Evolutionary conservation across 2,888 invertebrate genomes (phyloP).

Genomic region (Cephalotes varians): DNA sequence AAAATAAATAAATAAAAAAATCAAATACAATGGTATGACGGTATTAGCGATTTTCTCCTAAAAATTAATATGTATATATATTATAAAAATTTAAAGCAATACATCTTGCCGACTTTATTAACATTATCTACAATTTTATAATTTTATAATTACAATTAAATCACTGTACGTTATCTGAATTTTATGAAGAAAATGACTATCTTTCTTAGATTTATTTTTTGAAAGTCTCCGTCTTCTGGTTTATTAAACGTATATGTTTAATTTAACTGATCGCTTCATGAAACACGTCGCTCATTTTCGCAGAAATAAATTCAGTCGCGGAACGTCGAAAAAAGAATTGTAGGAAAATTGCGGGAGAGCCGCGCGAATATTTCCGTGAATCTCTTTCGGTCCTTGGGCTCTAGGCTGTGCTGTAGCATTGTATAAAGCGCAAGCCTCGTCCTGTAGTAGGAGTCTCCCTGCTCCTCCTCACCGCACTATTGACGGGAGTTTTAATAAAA

Average conservation of each 20-base stretch:
- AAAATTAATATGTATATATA: not conserved
- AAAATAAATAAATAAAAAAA: no score
- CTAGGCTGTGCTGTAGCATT: constrained; percentile 73
- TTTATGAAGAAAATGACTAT: not conserved
- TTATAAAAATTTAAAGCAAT: not conserved
- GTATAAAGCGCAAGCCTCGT: constrained; percentile 78
- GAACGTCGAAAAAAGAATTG: constrained; percentile 15
- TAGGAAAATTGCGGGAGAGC: constrained; percentile 42
- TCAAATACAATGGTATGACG: no score
- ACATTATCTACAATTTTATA: not conserved
- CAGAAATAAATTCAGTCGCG: constrained; percentile 40
- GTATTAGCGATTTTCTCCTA: no score
- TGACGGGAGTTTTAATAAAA: constrained; percentile 85
- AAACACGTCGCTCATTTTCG: constrained; percentile 16
- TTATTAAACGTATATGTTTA: not conserved
- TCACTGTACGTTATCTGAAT: not conserved
- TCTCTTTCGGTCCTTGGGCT: constrained; percentile 75
- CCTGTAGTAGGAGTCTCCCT: constrained; percentile 76
- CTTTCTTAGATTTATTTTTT: not conserved
- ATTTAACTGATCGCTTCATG: constrained; percentile 9
- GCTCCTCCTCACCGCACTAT: constrained; percentile 81
- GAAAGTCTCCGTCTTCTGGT: not conserved
- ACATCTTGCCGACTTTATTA: not conserved
- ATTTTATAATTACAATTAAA: no score
- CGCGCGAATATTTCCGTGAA: constrained; percentile 44